These are phyloP conservation scores for Orthosia incerta DNA, from an alignment of 2,888 invertebrate genomes.

Conservation along the genomic window DNA sequence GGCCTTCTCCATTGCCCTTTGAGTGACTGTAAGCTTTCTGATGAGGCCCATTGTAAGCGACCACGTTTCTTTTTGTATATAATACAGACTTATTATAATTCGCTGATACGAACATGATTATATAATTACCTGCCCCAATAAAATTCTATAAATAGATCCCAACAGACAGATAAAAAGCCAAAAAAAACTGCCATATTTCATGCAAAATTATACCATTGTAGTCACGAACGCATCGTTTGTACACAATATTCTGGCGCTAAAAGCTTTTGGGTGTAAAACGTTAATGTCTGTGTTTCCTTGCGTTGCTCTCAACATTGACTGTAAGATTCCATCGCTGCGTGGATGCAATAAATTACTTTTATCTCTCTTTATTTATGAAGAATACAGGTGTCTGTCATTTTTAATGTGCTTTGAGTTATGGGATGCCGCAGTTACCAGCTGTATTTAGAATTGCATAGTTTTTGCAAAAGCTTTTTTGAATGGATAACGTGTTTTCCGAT, in stretches of 20 bases:
- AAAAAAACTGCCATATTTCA: conserved; percentile 60
- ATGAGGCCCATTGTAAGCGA: no score
- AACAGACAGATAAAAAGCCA: conserved; percentile 3
- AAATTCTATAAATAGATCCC: conserved; percentile 10
- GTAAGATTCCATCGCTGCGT: conserved; percentile 70
- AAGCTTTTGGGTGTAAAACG: conserved; percentile 87
- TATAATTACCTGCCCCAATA: background rate
- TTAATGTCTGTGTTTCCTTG: conserved; percentile 79
- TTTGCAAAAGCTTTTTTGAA: no score
- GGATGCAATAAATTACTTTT: conserved; percentile 69
- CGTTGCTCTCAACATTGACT: conserved; percentile 76
- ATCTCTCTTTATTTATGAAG: conserved; percentile 57
- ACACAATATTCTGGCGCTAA: conserved; percentile 83
- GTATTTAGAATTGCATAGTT: no score
- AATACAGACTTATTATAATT: background rate
- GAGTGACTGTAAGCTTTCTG: no score
- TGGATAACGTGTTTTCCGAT: no score
- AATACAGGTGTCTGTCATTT: conserved; percentile 59
- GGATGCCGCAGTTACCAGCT: background rate
- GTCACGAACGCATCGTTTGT: conserved; percentile 71
- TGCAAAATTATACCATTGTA: conserved; percentile 66
- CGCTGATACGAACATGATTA: background rate
- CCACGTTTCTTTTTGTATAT: no score
- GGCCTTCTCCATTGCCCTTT: no score
- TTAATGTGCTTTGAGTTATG: conserved; percentile 34